Evolutionary conservation across 2,113 vertebrate genomes (phyloP).

Genomic region (Misgurnus anguillicaudatus): DNA sequence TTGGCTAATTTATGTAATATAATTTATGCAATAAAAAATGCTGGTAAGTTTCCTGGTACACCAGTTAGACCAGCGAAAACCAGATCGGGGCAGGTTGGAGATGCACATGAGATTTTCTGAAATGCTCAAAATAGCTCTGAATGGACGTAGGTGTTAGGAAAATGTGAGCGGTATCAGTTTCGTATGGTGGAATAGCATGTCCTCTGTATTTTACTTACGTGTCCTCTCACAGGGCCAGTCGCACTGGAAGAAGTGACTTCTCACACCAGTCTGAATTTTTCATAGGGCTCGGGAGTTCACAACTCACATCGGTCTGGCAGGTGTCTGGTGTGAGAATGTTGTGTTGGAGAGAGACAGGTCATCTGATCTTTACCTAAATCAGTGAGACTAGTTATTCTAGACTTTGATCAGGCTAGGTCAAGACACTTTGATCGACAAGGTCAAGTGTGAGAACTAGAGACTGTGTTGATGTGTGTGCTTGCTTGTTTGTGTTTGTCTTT

Average conservation of each 20-base stretch:
- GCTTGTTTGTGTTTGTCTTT: background rate
- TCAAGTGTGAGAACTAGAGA: slow-evolving; percentile 26
- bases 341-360: slow-evolving; percentile 15
- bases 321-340: slow-evolving; percentile 21
- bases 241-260: slow-evolving; percentile 39
- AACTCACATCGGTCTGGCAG: slow-evolving; percentile 10
- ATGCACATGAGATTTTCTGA: background rate
- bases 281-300: slow-evolving; percentile 30
- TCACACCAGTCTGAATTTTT: slow-evolving; percentile 46
- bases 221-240: slow-evolving; percentile 8
- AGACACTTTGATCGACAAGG: slow-evolving; percentile 14
- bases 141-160: background rate
- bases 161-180: slow-evolving; percentile 13
- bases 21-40: too few species aligned
- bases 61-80: too few species aligned
- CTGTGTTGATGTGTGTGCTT: background rate
- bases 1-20: too few species aligned
- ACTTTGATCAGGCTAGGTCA: slow-evolving; percentile 22
- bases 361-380: slow-evolving; percentile 24
- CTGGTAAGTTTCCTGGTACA: too few species aligned
- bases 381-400: slow-evolving; percentile 29
- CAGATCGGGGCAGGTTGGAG: background rate
- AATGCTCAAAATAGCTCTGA: background rate
- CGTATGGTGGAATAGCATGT: background rate
- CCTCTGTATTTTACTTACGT: slow-evolving; percentile 3